phyloP scores from a whole-genome alignment of 1,140 invertebrate species.

The Arion vulgaris region DNA sequence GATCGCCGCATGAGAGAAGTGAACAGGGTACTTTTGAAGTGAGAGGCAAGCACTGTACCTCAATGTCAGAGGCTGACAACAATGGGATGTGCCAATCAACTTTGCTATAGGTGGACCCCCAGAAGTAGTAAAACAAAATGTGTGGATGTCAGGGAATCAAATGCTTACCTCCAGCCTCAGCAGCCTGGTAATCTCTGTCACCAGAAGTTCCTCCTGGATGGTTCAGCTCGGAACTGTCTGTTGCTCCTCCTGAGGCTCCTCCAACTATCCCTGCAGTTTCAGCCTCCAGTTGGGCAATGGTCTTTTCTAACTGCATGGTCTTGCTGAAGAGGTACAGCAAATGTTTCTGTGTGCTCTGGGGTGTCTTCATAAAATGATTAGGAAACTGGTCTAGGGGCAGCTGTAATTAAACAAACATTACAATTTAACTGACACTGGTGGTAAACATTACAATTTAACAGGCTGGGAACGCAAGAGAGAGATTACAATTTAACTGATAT shows the following conservation, averaged over 20 bases:
- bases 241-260: neutral
- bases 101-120: too few species aligned
- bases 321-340: constrained; percentile 2
- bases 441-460: neutral
- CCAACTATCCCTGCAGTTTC: neutral
- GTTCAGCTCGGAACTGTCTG: neutral
- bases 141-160: neutral
- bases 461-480: too few species aligned
- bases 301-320: neutral
- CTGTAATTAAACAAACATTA: neutral
- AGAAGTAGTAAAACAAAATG: neutral
- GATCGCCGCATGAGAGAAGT: too few species aligned
- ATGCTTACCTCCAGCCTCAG: neutral
- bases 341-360: constrained; percentile 10
- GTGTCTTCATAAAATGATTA: constrained; percentile 12
- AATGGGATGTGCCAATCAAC: too few species aligned
- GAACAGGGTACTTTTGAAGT: too few species aligned
- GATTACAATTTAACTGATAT: too few species aligned
- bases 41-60: too few species aligned
- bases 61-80: too few species aligned
- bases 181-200: neutral
- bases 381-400: constrained; percentile 18
- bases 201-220: neutral
- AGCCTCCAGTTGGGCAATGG: neutral
- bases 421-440: neutral